Evolutionary conservation across 1,140 invertebrate genomes (phyloP).

Genomic region (Lutraria rhynchaena): DNA sequence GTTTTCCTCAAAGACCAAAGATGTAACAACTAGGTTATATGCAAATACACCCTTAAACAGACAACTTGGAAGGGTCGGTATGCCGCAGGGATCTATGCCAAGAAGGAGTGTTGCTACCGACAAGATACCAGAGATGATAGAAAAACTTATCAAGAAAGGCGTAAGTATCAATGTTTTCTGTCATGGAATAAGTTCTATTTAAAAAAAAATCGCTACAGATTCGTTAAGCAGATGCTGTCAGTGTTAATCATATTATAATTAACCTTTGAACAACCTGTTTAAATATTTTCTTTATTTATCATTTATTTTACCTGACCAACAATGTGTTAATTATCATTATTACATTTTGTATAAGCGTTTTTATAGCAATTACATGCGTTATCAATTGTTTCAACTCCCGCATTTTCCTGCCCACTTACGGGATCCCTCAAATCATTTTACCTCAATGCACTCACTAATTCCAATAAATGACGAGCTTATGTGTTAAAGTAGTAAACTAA

Average conservation of each 20-base stretch:
- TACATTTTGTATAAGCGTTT: too few species aligned
- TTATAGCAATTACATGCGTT: too few species aligned
- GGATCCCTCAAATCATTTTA: too few species aligned
- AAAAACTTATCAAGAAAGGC: neutral
- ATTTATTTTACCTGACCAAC: too few species aligned
- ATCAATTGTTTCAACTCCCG: too few species aligned
- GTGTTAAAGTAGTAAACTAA: too few species aligned
- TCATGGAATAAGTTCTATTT: too few species aligned
- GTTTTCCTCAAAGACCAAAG: neutral
- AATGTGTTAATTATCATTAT: too few species aligned
- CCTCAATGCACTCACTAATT: too few species aligned
- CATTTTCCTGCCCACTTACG: too few species aligned
- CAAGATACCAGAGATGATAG: neutral
- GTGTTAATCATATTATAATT: neutral
- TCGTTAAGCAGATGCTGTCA: neutral
- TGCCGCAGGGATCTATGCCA: conserved; percentile 9
- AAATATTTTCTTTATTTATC: too few species aligned
- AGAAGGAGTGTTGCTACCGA: neutral
- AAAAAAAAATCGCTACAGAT: neutral
- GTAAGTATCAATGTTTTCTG: conserved; percentile 4
- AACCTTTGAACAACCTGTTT: neutral
- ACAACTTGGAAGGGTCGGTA: conserved; percentile 33
- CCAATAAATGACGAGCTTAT: too few species aligned
- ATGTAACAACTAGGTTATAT: conserved; percentile 27
- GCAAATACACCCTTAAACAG: conserved; percentile 58